A percentile compares a stretch with the other conserved stretches of the same genome.
phyloP scores from a whole-genome alignment of 1,140 invertebrate species.

The Bilobella aurantiaca region DNA sequence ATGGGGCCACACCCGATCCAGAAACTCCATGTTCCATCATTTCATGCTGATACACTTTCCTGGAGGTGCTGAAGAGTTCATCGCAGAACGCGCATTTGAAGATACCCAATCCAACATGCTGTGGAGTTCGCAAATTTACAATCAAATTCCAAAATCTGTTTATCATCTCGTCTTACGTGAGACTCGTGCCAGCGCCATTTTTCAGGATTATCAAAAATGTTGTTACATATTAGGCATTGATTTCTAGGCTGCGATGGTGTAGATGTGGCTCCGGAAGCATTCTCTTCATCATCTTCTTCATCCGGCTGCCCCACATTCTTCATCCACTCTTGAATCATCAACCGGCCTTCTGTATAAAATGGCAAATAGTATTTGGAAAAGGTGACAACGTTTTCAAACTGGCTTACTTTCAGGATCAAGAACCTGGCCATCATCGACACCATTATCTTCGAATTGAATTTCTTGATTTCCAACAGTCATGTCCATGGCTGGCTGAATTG shows the following conservation, averaged over 20 bases:
- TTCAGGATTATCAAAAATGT: slow-evolving; percentile 14
- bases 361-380: background rate
- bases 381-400: background rate
- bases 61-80: slow-evolving; percentile 14
- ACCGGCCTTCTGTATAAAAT: slow-evolving; percentile 8
- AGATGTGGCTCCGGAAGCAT: background rate
- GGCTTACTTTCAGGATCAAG: slow-evolving; percentile 1
- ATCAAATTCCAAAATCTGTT: background rate
- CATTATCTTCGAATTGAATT: slow-evolving; percentile 3
- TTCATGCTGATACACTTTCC: slow-evolving; percentile 26
- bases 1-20: background rate
- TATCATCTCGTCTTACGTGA: background rate
- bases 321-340: slow-evolving; percentile 26
- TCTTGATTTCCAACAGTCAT: slow-evolving; percentile 1
- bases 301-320: slow-evolving; percentile 16
- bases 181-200: slow-evolving; percentile 29
- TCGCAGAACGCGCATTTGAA: slow-evolving; percentile 31
- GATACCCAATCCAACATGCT: slow-evolving; percentile 27
- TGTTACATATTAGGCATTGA: slow-evolving; percentile 24
- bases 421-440: slow-evolving; percentile 3
- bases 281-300: slow-evolving; percentile 5
- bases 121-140: background rate
- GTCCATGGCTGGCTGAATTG: background rate
- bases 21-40: slow-evolving; percentile 17
- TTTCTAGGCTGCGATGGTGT: background rate